Evolutionary conservation across 2,888 invertebrate species (phyloP), one percentile per base, ranked within the genome.

Genomic region (Ochropleura leucogaster): DNA sequence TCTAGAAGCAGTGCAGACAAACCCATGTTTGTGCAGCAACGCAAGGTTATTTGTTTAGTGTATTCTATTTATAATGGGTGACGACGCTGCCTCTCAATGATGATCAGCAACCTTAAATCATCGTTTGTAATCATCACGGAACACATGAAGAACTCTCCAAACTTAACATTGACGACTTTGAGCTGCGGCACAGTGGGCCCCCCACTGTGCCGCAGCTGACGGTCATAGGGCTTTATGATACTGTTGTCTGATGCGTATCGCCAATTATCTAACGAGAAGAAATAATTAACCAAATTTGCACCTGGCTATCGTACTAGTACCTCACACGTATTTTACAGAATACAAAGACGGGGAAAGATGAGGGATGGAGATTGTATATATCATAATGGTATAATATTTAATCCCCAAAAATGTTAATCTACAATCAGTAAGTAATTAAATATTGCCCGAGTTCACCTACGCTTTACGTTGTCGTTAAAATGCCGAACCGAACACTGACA

Each of bases 11-110:
- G 53, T 53, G 53, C 53, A n/a, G n/a, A n/a, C n/a, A n/a, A n/a
- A n/a, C n/a, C n/a, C n/a, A n/a, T n/a, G n/a, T n/a, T n/a, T n/a
- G n/a, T n/a, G n/a, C n/a, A n/a, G n/a, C n/a, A 47, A 20, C 42
- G 20, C 77, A 72, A 77, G 65, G 77, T 62, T 47, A 72, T 16
- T 14, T 42, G 40, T 64, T 8, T 64, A 53, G 47, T 62, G 47
- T 62, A 18, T 62, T 4, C 30, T 30, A 57, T 59, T 14, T 16
- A 46, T 53, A 64, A 60, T 79, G 20, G 68, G 55, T 47, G 49
- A 68, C 65, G 67, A 51, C 53, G 49, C 12, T 30, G 47, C n/a
- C 51, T 63, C 55, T 57, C 30, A 20, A 55, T 53, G 16, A 65
- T 62, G 16, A 65, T 74, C 74, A 66, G 51, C 16, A 57, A 42